Evolutionary conservation across 2,888 invertebrate species (phyloP), one percentile per base, ranked within the genome.

Genomic region (Agriotes lineatus): DNA sequence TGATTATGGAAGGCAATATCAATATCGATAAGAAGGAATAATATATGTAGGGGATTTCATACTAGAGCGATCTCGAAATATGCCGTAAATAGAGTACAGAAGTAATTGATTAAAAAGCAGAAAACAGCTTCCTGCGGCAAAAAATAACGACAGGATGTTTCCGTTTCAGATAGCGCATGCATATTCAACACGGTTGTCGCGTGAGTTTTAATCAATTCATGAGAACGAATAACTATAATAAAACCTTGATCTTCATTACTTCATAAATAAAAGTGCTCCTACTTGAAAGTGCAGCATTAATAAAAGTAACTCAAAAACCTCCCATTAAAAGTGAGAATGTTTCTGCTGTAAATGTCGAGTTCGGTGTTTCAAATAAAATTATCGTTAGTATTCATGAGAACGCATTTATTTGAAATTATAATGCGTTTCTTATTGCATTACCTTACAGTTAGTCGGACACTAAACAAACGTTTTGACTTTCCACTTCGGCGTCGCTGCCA

Each of bases 371-470:
- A 59, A 59, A 59, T 59, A 59, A 42, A 44, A 45, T 33, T 10
- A 52, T 52, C 57, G 39, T 57, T 57, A 57, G 39, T 57, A 57
- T 57, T 57, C 57, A 57, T 57, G 39, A 57, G 57, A 57, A 22
- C 19, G 1, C 42, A 25, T 37, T 57, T 57, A 59, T 59, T 59
- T 59, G 19, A 44, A 59, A 59, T 59, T 59, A 44, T 44, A 44
- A 25, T 59, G 59, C 39, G 57, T 39, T 37, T 56, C 35, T 56
- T 56, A 37, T 37, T 56, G 56, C 37, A 20, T 20, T 56, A 37
- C 33, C 54, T 54, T 42, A 57, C 39, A 57, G 35, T 54, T 39
- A 57, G 56, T 56, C 37, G 19, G 57, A 57, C 39, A 39, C 19
- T 14, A 39, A 39, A 57, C 57, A 37, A 57, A 57, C 22, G 37